A percentile compares a stretch with the other conserved stretches of the same genome.
These are phyloP conservation scores for Piscicola geometra DNA, from an alignment of 2,888 invertebrate genomes.

Conservation along the genomic window DNA sequence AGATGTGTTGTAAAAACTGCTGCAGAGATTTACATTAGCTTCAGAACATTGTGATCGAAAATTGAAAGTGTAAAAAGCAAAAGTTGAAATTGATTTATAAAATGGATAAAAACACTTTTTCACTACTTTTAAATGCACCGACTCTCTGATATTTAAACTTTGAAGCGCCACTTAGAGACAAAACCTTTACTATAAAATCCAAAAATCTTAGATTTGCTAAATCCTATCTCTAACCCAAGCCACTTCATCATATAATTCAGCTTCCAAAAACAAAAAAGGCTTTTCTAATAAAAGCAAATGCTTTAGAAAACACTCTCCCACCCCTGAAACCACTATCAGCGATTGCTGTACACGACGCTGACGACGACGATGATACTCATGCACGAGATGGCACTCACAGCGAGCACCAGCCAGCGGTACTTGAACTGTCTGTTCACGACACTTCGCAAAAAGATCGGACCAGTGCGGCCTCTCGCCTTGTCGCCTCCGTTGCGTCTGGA, in stretches of 20 bases:
- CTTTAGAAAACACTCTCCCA: too few species aligned
- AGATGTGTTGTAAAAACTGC: too few species aligned
- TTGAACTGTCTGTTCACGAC: conserved; percentile 43
- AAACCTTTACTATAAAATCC: too few species aligned
- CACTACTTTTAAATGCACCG: too few species aligned
- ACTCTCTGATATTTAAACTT: too few species aligned
- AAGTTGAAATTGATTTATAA: not conserved
- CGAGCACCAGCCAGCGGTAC: conserved; percentile 44
- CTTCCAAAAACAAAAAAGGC: too few species aligned
- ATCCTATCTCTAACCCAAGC: too few species aligned
- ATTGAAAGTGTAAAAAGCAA: not conserved
- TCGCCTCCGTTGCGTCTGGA: conserved; percentile 14
- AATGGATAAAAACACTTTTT: too few species aligned
- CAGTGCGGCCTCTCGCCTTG: not conserved
- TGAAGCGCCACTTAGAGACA: too few species aligned
- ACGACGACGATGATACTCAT: conserved; percentile 45
- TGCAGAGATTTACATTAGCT: not conserved
- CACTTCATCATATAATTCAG: too few species aligned
- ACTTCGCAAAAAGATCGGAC: conserved; percentile 43
- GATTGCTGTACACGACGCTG: conserved; percentile 45
- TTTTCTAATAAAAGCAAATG: too few species aligned
- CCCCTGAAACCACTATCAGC: conserved; percentile 7
- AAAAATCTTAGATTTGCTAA: too few species aligned
- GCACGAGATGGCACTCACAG: conserved; percentile 40
- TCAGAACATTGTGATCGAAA: not conserved